Evolutionary conservation across 2,113 vertebrate genomes (phyloP).

Genomic region (Aegypius monachus): DNA sequence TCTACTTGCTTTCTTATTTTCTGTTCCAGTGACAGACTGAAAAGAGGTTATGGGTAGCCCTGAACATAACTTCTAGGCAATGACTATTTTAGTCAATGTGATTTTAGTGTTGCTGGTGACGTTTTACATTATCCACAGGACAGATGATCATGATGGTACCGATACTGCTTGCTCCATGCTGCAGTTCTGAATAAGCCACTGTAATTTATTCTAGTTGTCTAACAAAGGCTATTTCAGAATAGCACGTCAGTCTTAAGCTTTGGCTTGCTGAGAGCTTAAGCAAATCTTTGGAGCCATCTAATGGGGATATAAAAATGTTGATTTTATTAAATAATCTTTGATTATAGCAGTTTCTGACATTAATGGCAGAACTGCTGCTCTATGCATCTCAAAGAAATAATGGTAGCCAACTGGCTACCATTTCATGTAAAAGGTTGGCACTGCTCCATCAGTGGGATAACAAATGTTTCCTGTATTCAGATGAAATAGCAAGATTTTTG

Average conservation of each 20-base stretch:
- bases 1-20: not conserved
- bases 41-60: not conserved
- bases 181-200: not conserved
- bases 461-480: not conserved
- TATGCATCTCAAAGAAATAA: not conserved
- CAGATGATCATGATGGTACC: not conserved
- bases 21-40: not conserved
- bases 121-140: not conserved
- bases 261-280: not conserved
- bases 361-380: not conserved
- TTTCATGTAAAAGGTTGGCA: accelerated
- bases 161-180: accelerated
- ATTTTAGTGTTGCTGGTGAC: not conserved
- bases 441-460: not conserved
- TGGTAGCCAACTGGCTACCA: not conserved
- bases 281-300: conserved; percentile 38
- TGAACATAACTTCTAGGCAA: not conserved
- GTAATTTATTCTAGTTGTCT: not conserved
- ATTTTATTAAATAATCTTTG: not conserved
- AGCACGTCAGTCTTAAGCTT: not conserved
- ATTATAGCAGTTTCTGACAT: not conserved
- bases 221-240: not conserved
- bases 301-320: not conserved
- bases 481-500: not conserved
- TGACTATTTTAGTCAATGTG: not conserved